Base-by-base conservation (phyloP, 2,888 invertebrate genomes). In the Villa cingulata region DNA sequence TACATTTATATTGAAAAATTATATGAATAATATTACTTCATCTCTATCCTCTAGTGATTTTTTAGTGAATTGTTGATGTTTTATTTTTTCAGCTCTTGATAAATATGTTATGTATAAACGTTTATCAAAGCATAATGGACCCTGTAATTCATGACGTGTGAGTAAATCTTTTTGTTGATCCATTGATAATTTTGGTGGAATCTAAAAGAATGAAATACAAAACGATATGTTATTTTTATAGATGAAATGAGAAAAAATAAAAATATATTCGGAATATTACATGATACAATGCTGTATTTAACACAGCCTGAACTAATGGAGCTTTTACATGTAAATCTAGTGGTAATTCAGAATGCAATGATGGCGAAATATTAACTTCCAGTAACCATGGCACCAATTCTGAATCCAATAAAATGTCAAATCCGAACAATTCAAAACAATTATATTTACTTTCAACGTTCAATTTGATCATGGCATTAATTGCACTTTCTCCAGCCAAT, bases 351-450 rank as follows among this genome's bases (percentile, higher is more conserved):
- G 87, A 86, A 72, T 90, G 89, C 45, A 91, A 66, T n/a, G 87
- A 87, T 3, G 90, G 91, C 0, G 89, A 90, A 58, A 90, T 89
- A 66, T 91, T 90, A 38, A 88, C 90, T 75, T 97, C 96, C 52
- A 98, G 74, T 32, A 98, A 72, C 96, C 96, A 97, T 0, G 96
- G 94, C 61, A 90, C 87, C 43, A 94, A 71, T 56, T 85, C 79
- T 59, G 89, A 86, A 65, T 97, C 97, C 48, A 97, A 72, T 44
- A 97, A 71, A 12, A 98, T 86, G 68, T 97, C 97, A 51, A 95
- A 84, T 0, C 95, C 97, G 64, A 97, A 97, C 43, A 98, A 72
- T 65, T 98, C 97, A 62, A 91, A 95, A 59, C 90, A 89, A 63
- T 85, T 86, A 65, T 94, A 95, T 41, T 83, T 74, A 44, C 81